A percentile compares a stretch with the other conserved stretches of the same genome.
These are phyloP conservation scores for Stratiolaelaps scimitus DNA, from an alignment of 1,140 invertebrate genomes.

Conservation along the genomic window DNA sequence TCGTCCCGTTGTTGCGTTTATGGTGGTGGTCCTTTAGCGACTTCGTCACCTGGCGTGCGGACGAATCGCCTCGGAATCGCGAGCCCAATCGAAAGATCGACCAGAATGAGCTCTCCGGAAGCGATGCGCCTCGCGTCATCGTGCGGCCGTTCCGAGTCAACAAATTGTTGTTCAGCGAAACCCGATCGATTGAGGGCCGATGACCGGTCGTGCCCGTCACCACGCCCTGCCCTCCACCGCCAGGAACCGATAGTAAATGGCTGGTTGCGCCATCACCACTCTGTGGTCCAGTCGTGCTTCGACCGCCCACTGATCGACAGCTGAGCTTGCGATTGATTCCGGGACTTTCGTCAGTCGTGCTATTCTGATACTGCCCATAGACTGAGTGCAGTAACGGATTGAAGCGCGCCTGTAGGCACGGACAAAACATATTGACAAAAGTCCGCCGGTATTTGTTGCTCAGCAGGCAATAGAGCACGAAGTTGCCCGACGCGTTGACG, in stretches of 20 bases:
- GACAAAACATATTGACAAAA: constrained; percentile 52
- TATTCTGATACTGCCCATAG: constrained; percentile 34
- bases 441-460: constrained; percentile 61
- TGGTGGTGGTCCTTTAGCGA: too few relatives aligned
- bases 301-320: background rate
- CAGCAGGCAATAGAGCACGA: constrained; percentile 61
- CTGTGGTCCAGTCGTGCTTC: background rate
- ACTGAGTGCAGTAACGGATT: constrained; percentile 31
- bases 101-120: constrained; percentile 22
- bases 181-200: too few relatives aligned
- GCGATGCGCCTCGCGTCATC: constrained; percentile 4
- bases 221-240: too few relatives aligned
- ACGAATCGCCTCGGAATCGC: background rate
- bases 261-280: background rate
- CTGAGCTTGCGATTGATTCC: constrained; percentile 24
- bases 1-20: background rate
- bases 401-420: constrained; percentile 38
- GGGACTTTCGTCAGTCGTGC: constrained; percentile 33
- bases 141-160: constrained; percentile 12
- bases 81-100: constrained; percentile 3
- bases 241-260: constrained; percentile 18
- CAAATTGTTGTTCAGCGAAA: too few relatives aligned
- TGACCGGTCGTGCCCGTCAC: too few relatives aligned
- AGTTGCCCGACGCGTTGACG: constrained; percentile 57
- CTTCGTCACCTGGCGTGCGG: background rate